Base-by-base conservation (phyloP, 2,797 vertebrate genomes). In the Scomberomorus guttatus region DNA sequence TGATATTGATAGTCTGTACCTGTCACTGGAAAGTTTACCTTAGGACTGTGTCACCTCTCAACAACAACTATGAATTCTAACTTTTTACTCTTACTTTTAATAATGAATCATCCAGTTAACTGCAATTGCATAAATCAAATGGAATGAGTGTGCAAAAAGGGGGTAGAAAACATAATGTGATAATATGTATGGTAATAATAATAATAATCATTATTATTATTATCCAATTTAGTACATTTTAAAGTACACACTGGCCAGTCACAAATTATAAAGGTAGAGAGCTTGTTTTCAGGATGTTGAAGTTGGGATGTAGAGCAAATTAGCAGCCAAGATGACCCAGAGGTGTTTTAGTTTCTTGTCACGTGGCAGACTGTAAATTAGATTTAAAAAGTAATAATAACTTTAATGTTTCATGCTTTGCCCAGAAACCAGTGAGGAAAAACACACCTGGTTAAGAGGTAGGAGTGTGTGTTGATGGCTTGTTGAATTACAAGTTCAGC, bases 241-340 rank as follows among this genome's bases (percentile, higher is more conserved):
- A 11, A 11, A 37, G 37, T 11, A 37, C 37, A 11, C 2, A 37
- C 37, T 37, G 37, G 37, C 37, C 8, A 37, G 37, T 18, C 15
- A 46, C 39, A 44, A 37, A 61, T 46, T 44, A 44, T 46, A 3
- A 18, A 4, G 8, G 4, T 17, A 8, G 18, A 15, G 11, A 3
- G 6, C 14, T 44, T 10, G 55, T 29, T 75, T 71, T 58, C 11
- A n/a, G 22, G 12, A 13, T 42, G 39, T 4, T 42, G 39, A 73
- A 18, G 20, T 39, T 56, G 15, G 29, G 15, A 66, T 5, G 2
- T 13, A 15, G 6, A 65, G 29, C 5, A 48, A 71, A 66, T 72
- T 32, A 64, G 64, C 14, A 78, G 32, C 17, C 42, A 24, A 37
- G 11, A 73, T n/a, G 14, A 80, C 10, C n/a, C 29, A 63, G 22